Base-by-base conservation (phyloP, 2,888 invertebrate species). In the Eremobia ochroleuca region DNA sequence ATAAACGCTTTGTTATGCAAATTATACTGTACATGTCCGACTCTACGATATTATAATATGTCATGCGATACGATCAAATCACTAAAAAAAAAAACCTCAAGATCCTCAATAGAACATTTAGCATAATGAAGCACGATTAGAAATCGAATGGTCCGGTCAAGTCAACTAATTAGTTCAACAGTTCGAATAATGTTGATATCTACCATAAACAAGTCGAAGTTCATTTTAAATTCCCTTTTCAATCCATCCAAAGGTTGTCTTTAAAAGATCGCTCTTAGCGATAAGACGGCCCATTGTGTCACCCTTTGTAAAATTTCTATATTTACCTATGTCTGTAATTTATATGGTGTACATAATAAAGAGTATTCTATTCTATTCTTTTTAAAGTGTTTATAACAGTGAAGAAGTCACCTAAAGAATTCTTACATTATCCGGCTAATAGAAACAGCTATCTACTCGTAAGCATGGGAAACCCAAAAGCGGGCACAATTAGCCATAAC, bases 1-100 rank as follows among this genome's bases (percentile, higher is more conserved):
- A 73, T 77, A 75, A 76, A 75, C 67, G 65, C 43, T 77, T 82
- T 85, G 81, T 88, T 77, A 88, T 84, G 84, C 65, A 84, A 80
- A 88, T 81, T 61, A 79, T 68, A 80, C n/a, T 64, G 67, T 70
- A 31, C 43, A 76, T 85, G 72, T 77, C 65, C 65, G 61, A 75
- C n/a, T 76, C 61, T 68, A 79, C 70, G 58, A 83, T 83, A 82
- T 73, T 52, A 62, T 62, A n/a, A 55, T 49, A 70, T 52, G 73
- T 34, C 70, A 71, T 73, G 61, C 61, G 72, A 83, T 85, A 82
- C 74, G 49, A 86, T 82, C 80, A 64, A 74, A 62, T 59, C 55
- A 46, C 64, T 69, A 58, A 62, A 52, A 64, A 59, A 59, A 52
- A 78, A 66, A 78, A 67, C 65, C 25, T 62, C 34, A 77, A 78